Evolutionary conservation across 2,113 vertebrate species (phyloP).

Genomic region (Phylloscopus trochiloides): DNA sequence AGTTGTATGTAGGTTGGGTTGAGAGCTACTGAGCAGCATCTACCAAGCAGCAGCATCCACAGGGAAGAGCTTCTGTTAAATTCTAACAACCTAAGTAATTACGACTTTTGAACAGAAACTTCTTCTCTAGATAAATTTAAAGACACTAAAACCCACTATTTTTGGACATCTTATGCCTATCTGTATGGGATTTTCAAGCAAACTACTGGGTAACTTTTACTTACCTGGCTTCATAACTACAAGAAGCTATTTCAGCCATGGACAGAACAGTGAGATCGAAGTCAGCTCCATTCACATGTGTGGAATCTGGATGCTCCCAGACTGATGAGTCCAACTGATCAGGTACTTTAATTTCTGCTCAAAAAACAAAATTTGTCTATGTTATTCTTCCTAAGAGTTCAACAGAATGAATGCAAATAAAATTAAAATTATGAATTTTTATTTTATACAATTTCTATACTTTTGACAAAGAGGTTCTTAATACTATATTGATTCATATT

Average conservation of each 20-base stretch:
- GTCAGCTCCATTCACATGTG: slow-evolving; percentile 74
- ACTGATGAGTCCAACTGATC: slow-evolving; percentile 73
- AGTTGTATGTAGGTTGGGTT: neutral
- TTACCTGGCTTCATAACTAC: slow-evolving; percentile 97
- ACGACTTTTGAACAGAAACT: neutral
- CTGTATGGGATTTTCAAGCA: neutral
- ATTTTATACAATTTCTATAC: neutral
- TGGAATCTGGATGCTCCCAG: slow-evolving; percentile 73
- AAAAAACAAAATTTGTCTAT: slow-evolving; percentile 37
- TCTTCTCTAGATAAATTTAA: neutral
- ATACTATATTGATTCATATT: neutral
- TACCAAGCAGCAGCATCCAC: neutral
- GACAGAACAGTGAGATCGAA: slow-evolving; percentile 78
- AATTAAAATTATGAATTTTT: neutral
- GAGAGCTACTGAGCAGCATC: neutral
- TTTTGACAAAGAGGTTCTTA: slow-evolving; percentile 21
- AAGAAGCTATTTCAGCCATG: slow-evolving; percentile 98
- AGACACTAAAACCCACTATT: neutral
- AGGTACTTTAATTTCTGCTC: slow-evolving; percentile 62
- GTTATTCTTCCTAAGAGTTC: neutral
- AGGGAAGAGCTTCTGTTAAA: neutral
- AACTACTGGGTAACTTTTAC: slow-evolving; percentile 10
- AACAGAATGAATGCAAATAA: slow-evolving; percentile 3
- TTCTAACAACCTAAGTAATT: neutral
- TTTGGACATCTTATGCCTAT: neutral